Percentiles rank a stretch among this genome's conserved stretches.
Conservation (phyloP, 1,140 invertebrate genomes). For the Drosophila watanabei region DNA sequence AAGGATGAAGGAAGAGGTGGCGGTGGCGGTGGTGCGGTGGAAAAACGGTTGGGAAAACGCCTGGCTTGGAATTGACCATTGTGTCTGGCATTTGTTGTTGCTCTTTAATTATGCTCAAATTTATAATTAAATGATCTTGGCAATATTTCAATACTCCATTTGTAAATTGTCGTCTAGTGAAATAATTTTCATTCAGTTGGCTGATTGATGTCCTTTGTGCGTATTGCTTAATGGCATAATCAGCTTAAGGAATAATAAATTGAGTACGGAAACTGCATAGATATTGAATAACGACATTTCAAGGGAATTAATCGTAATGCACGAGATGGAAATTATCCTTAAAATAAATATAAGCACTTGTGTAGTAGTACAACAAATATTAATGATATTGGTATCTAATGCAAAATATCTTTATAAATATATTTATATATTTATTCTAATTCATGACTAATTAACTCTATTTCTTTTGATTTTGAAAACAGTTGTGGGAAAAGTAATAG, state of each 20-base stretch:
- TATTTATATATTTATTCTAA: background rate
- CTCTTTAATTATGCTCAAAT: constrained; percentile 44
- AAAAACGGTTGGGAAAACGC: background rate
- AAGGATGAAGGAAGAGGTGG: background rate
- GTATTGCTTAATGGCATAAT: constrained; percentile 19
- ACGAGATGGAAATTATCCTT: background rate
- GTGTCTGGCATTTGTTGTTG: constrained; percentile 31
- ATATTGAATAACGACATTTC: background rate
- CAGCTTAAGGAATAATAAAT: constrained; percentile 25
- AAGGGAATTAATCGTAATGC: constrained; percentile 1
- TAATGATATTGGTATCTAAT: too few species aligned
- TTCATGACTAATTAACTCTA: too few species aligned
- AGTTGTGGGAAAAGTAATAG: too few species aligned
- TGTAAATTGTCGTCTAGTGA: constrained; percentile 19
- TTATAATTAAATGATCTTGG: constrained; percentile 49
- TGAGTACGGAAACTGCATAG: constrained; percentile 3
- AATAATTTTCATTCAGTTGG: constrained; percentile 31
- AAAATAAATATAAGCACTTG: background rate
- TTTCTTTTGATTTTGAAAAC: too few species aligned
- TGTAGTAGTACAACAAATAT: background rate
- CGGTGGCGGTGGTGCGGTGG: background rate
- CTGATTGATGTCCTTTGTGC: constrained; percentile 33
- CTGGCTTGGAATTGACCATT: background rate
- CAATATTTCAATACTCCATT: constrained; percentile 36
- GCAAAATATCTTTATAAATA: background rate